Base-by-base conservation (phyloP, 2,888 invertebrate genomes). In the Hirtodrosophila cameraria region DNA sequence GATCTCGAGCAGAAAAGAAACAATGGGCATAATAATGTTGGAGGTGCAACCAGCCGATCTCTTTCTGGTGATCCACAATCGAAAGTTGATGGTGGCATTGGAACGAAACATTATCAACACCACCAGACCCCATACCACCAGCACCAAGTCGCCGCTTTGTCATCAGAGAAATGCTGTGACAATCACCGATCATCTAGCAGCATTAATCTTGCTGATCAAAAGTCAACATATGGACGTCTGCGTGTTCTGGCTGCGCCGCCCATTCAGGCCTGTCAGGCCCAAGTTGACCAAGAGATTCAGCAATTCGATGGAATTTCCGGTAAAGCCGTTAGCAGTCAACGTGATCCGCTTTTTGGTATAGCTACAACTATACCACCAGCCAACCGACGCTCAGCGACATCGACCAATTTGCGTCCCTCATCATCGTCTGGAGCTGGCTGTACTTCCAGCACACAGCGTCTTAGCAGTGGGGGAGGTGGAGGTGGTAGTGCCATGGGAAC, bases 181-280 rank as follows among this genome's bases (percentile, higher is more conserved):
- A 74, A 58, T 15, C 66, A 38, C 3, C 62, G 79, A 6, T 36
- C 58, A 2, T 33, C 46, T 0, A 70, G 49, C 38, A 62, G 35
- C 35, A 35, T 25, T 11, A 50, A 36, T 33, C 8, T 45, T 2
- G 72, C 50, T 3, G 82, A 82, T 2, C 83, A 53, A 90, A 72
- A 94, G 0, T 94, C 95, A 5, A 95, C 95, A 0, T 92, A 95
- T 80, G 95, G 95, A 0, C 92, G 96, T 0, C 91, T 96, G 33
- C 93, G 96, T 4, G 95, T 95, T 4, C 93, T 94, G 31, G 93
- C 94, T 1, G 93, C 93, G 1, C 93, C 93, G 0, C 92, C 93
- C n/a, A 93, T 92, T 42, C 68, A 87, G 61, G 53, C 46, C 5
- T 42, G 30, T 1, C 64, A 53, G 30, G 33, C 16, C 4, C 64